Evolutionary conservation across 2,797 vertebrate genomes (phyloP).

Genomic region (Pelobates cultripes): DNA sequence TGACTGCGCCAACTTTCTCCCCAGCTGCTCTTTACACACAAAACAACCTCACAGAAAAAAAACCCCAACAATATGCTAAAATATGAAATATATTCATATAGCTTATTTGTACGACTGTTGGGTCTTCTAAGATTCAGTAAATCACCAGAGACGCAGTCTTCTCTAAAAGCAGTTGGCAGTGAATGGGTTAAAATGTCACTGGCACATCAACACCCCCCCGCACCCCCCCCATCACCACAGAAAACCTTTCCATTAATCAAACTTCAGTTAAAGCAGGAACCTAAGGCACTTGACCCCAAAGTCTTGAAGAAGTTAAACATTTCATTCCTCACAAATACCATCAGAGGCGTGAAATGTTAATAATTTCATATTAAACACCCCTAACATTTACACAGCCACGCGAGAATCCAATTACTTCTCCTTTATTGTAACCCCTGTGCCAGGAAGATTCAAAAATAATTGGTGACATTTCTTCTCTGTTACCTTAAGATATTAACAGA

Average conservation of each 20-base stretch:
- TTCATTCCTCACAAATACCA: conserved; percentile 33
- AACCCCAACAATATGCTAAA: no score
- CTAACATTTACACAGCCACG: conserved; percentile 22
- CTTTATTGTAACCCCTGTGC: background rate
- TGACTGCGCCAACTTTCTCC: no score
- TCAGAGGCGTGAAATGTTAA: background rate
- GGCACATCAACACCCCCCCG: no score
- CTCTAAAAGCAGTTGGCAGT: background rate
- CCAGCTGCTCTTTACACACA: no score
- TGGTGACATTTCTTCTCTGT: no score
- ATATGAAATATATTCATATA: no score
- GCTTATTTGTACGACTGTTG: no score
- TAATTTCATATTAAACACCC: conserved; percentile 1
- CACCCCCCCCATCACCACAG: background rate
- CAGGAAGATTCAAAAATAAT: background rate
- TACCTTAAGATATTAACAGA: no score
- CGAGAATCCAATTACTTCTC: conserved; percentile 2
- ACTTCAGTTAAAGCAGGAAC: background rate
- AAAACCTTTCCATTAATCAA: conserved; percentile 23
- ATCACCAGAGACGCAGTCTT: no score
- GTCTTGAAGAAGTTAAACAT: conserved; percentile 10
- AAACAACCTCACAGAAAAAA: no score
- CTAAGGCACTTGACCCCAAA: conserved; percentile 1
- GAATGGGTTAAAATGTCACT: conserved; percentile 9
- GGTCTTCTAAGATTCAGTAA: no score